Conservation (phyloP, 2,797 vertebrate genomes). For the Buceros bicornis region DNA sequence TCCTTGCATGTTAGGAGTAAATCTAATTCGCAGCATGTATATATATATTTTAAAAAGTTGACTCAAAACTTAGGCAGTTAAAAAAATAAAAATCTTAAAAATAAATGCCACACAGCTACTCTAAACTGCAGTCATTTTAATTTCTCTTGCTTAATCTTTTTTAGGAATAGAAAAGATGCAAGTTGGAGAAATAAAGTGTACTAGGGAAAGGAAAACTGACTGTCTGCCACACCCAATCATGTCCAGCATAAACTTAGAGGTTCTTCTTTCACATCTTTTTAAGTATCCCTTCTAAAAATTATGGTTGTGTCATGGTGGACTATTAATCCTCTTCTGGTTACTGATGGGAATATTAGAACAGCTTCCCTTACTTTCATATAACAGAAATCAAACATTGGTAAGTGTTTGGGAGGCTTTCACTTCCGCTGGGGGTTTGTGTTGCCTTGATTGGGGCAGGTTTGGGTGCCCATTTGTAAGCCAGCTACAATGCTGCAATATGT, state of each 20-base stretch:
- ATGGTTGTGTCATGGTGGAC: background rate
- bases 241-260: background rate
- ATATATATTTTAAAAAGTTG: background rate
- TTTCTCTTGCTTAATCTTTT: background rate
- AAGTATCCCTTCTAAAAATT: background rate
- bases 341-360: background rate
- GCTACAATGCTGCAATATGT: rapidly evolving
- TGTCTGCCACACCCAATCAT: background rate
- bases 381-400: background rate
- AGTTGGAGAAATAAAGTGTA: background rate
- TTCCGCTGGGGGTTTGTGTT: background rate
- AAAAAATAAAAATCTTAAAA: background rate
- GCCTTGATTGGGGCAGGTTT: background rate
- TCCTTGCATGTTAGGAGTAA: background rate
- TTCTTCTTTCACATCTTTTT: background rate
- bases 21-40: background rate
- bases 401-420: background rate
- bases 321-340: background rate
- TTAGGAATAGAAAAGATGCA: background rate
- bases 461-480: background rate
- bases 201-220: background rate
- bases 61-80: background rate
- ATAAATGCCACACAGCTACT: background rate
- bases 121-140: background rate
- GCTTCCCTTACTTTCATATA: background rate